Evolutionary conservation across 2,797 vertebrate species (phyloP).

Genomic region (Galagoides demidoff): DNA sequence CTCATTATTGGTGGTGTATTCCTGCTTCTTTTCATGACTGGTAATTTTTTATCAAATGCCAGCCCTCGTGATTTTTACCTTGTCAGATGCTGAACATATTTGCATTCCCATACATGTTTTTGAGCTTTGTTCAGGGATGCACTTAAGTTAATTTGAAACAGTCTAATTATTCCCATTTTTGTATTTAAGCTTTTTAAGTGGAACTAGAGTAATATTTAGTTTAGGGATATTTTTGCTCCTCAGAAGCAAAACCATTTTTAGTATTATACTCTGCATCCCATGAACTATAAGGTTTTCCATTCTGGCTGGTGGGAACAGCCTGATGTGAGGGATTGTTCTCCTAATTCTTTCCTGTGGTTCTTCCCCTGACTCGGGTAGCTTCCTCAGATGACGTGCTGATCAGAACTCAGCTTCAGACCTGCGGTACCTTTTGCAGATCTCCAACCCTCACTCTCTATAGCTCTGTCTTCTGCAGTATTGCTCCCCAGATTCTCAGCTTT

Average conservation of each 20-base stretch:
- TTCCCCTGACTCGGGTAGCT: background rate
- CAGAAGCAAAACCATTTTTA: background rate
- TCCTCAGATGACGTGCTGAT: rapidly evolving
- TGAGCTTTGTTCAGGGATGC: background rate
- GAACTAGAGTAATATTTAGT: background rate
- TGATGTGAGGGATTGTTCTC: background rate
- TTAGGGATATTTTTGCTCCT: background rate
- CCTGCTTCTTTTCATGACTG: background rate
- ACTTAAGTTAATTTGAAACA: background rate
- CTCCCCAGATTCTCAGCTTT: background rate
- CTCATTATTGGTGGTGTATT: background rate
- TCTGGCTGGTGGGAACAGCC: background rate
- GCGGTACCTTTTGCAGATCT: background rate
- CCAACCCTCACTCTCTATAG: background rate
- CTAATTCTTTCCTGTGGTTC: rapidly evolving
- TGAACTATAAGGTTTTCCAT: background rate
- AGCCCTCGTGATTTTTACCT: background rate
- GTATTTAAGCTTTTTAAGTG: background rate
- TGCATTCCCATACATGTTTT: background rate
- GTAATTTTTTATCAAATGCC: background rate
- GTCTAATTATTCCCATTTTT: background rate
- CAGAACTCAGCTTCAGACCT: background rate
- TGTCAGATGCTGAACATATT: background rate
- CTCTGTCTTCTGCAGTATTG: rapidly evolving
- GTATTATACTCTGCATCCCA: rapidly evolving